A percentile compares a stretch with the other conserved stretches of the same genome.
Conservation (phyloP, 2,113 vertebrate genomes). For the Pao palembangensis region DNA sequence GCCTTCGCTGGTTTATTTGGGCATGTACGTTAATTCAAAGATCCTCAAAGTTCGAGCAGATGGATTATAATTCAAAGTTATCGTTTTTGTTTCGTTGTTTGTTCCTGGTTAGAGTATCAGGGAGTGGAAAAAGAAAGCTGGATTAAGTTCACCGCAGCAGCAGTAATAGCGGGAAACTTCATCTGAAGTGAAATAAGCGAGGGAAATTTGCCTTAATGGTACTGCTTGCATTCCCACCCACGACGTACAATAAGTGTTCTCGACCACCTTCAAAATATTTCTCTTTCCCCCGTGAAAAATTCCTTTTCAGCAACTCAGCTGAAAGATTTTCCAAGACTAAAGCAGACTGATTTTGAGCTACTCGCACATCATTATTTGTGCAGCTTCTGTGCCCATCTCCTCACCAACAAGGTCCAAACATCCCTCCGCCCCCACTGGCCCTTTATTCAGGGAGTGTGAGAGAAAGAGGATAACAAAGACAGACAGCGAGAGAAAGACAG, state of each 20-base stretch:
- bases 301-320: constrained; percentile 3
- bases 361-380: constrained; percentile 47
- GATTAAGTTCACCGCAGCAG: constrained; percentile 17
- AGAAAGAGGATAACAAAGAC: constrained; percentile 38
- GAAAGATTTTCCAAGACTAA: constrained; percentile 16
- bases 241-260: constrained; percentile 24
- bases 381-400: constrained; percentile 34
- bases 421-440: neutral
- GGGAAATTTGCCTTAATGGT: neutral
- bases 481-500: constrained; percentile 37
- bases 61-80: constrained; percentile 47
- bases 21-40: constrained; percentile 17
- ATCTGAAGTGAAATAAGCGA: constrained; percentile 24
- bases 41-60: constrained; percentile 27
- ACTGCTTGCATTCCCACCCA: neutral
- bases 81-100: constrained; percentile 32
- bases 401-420: constrained; percentile 26
- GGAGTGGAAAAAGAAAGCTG: neutral
- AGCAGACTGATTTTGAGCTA: constrained; percentile 16
- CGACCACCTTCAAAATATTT: constrained; percentile 21
- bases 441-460: constrained; percentile 20
- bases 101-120: constrained; percentile 33
- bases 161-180: constrained; percentile 18
- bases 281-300: constrained; percentile 12
- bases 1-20: neutral